Percentiles rank a stretch among this genome's conserved stretches.
Evolutionary conservation across 2,113 vertebrate species (phyloP).

Genomic region (Oceanodroma tethys): DNA sequence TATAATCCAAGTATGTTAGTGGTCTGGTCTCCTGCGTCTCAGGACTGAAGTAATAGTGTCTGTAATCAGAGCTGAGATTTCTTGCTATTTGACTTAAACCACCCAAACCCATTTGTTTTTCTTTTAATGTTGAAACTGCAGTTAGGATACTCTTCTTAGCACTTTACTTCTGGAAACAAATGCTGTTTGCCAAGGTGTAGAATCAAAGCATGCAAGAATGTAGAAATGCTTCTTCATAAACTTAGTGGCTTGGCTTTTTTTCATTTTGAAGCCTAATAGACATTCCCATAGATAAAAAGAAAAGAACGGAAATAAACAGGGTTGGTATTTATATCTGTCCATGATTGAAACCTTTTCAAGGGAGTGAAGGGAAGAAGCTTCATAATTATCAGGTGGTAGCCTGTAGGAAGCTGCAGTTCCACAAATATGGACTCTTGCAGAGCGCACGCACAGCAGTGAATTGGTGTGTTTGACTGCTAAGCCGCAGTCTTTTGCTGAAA

Average conservation of each 20-base stretch:
- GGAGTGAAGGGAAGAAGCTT: not conserved
- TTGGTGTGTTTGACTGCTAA: not conserved
- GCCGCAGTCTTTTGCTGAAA: not conserved
- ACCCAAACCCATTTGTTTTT: not conserved
- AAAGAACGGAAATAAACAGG: not conserved
- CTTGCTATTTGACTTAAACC: not conserved
- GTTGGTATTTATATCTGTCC: not conserved
- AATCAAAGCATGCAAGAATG: not conserved
- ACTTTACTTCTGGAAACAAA: not conserved
- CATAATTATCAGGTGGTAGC: not conserved
- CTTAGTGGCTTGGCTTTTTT: not conserved
- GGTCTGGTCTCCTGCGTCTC: not conserved
- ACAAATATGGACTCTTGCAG: not conserved
- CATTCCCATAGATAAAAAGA: accelerated
- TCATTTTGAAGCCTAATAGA: not conserved
- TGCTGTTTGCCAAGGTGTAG: not conserved
- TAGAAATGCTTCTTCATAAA: not conserved
- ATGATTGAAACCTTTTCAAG: not conserved
- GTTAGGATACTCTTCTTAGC: not conserved
- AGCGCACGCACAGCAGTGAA: not conserved
- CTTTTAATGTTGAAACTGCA: not conserved
- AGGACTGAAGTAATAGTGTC: not conserved
- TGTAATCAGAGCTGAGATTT: not conserved
- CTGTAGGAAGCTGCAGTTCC: not conserved
- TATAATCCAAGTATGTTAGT: not conserved